Base-by-base conservation (phyloP, 1,140 invertebrate species). In the Cephus cinctus region DNA sequence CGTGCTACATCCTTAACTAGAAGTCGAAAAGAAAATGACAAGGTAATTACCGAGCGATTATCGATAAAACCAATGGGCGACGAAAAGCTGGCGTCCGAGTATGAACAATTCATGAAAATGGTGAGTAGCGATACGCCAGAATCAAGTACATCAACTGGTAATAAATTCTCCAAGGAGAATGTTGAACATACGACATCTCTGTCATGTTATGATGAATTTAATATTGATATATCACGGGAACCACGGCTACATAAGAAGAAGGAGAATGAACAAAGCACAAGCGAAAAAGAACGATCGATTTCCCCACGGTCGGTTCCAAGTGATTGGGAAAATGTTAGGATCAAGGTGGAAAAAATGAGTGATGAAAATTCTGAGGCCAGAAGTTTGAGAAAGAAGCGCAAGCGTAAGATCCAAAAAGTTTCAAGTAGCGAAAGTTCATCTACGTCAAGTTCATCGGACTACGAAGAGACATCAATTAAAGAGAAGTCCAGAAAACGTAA, bases 71-170 rank as follows among this genome's bases (percentile, higher is more conserved):
- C 56, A 5, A 27, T 50, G 2, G 56, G 63, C 16, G 58, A 66
- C 12, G 69, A 75, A 23, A 75, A 75, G 34, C 52, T 77, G 21
- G 70, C 60, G 0, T 77, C 75, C 0, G 75, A 75, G 31, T 77
- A 77, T 21, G 75, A 77, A 35, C 69, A 77, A 38, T 77, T 77
- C 14, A 75, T 77, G 59, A 75, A 76, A 43, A 77, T 75, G 65
- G 72, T 77, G 0, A 62, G 58, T 23, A 59, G 40, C 12, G 60
- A 67, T n/a, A 20, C 11, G 18, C 39, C 39, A 5, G 39, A 11
- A n/a, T 5, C 39, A 11, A 20, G 8, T 19, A 20, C 39, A 11
- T 12, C 11, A 15, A 8, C 21, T 8, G 39, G 18, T 22, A 23
- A 43, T 49, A 12, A 52, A 35, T 14, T 31, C 50, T 9, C 43